Conservation (phyloP, 2,797 vertebrate genomes). For the Atherinosoma microstoma region DNA sequence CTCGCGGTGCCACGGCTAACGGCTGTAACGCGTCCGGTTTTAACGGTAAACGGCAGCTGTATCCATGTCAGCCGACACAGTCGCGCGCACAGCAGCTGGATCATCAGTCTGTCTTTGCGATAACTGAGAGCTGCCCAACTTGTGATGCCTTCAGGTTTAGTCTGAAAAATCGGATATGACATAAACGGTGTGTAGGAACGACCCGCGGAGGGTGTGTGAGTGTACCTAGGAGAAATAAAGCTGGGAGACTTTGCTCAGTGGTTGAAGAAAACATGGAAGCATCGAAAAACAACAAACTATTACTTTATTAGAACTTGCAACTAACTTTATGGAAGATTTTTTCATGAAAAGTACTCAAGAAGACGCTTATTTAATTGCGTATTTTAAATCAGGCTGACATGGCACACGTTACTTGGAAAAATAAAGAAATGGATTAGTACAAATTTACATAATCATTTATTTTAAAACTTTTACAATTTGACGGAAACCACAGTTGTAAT, state of each 20-base stretch:
- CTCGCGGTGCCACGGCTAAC: constrained; percentile 18
- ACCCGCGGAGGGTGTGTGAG: too few relatives aligned
- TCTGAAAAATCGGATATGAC: background rate
- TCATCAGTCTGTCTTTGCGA: constrained; percentile 67
- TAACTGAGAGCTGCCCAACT: constrained; percentile 72
- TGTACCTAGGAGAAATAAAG: background rate
- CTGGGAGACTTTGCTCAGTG: background rate
- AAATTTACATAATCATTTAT: background rate
- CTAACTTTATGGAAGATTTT: background rate
- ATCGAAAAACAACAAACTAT: background rate
- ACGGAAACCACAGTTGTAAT: background rate
- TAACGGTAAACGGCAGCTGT: constrained; percentile 50
- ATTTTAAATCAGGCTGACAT: too few relatives aligned
- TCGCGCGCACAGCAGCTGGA: constrained; percentile 75
- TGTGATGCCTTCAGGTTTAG: constrained; percentile 55
- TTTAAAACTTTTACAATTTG: background rate
- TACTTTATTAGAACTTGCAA: background rate
- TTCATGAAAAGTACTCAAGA: too few relatives aligned
- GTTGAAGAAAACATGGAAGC: background rate
- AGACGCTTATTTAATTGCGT: too few relatives aligned
- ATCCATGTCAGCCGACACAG: constrained; percentile 72
- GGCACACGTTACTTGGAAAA: too few relatives aligned
- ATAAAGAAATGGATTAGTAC: background rate
- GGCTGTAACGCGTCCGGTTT: constrained; percentile 47
- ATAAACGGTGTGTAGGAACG: rapidly evolving